Conservation (phyloP, 2,888 invertebrate species). For the Ypsolopha scabrella region DNA sequence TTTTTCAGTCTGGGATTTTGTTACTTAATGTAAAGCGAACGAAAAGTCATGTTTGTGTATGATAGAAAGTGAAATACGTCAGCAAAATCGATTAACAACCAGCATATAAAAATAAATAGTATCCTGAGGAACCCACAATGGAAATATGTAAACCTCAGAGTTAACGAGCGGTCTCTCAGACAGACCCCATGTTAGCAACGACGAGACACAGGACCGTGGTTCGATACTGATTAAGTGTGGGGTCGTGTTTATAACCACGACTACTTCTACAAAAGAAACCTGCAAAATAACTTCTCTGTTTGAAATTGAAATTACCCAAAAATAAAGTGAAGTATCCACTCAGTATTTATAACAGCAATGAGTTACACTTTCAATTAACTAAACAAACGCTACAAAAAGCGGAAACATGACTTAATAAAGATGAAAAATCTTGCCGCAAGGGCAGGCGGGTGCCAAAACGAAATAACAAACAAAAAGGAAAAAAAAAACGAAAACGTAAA, state of each 20-base stretch:
- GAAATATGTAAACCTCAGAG: neutral
- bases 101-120: too few relatives aligned
- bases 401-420: slow-evolving; percentile 2
- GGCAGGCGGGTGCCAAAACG: neutral
- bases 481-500: neutral
- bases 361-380: slow-evolving; percentile 1
- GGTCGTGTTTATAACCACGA: neutral
- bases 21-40: too few relatives aligned
- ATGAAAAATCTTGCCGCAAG: neutral
- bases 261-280: neutral
- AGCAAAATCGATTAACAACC: too few relatives aligned
- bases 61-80: too few relatives aligned
- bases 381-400: slow-evolving; percentile 1
- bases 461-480: neutral
- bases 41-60: too few relatives aligned
- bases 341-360: neutral
- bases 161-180: neutral
- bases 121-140: neutral
- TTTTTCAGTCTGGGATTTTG: too few relatives aligned
- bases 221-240: too few relatives aligned
- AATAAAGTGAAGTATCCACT: neutral
- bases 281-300: neutral
- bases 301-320: neutral
- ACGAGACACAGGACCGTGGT: too few relatives aligned
- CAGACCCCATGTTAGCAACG: too few relatives aligned